A percentile compares a stretch with the other conserved stretches of the same genome.
Evolutionary conservation across 1,140 invertebrate genomes (phyloP).

Genomic region (Hermatobates lingyangjiaoensis): DNA sequence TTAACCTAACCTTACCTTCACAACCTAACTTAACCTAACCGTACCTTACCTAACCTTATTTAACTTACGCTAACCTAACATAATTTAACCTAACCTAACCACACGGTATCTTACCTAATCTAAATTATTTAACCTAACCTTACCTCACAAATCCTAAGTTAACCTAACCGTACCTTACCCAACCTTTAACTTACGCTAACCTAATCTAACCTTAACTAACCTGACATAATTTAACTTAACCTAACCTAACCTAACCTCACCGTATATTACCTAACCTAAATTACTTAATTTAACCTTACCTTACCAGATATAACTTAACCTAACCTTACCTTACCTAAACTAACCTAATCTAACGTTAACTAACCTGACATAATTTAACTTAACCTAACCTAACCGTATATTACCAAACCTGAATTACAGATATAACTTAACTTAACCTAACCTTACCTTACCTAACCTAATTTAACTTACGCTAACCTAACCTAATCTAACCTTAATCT

Average conservation of each 20-base stretch:
- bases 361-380: not conserved
- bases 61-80: conserved; percentile 6
- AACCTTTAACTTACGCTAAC: not conserved
- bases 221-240: not conserved
- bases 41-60: conserved; percentile 15
- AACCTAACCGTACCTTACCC: not conserved
- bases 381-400: conserved; percentile 2
- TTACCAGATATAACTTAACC: conserved; percentile 13
- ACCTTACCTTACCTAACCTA: not conserved
- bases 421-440: not conserved
- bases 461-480: too few relatives aligned
- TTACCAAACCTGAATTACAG: conserved; percentile 1
- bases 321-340: conserved; percentile 15
- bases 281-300: conserved; percentile 11
- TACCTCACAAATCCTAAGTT: not conserved
- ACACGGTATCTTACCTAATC: not conserved
- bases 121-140: conserved; percentile 5
- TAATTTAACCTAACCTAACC: conserved; percentile 1
- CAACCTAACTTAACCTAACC: conserved; percentile 14
- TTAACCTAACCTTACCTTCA: conserved; percentile 15
- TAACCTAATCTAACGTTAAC: conserved; percentile 13
- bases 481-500: too few relatives aligned
- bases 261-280: conserved; percentile 12
- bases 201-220: too few relatives aligned
- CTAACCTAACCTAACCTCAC: not conserved